Evolutionary conservation across 2,797 vertebrate species (phyloP).

Genomic region (Sebastes oblongus): DNA sequence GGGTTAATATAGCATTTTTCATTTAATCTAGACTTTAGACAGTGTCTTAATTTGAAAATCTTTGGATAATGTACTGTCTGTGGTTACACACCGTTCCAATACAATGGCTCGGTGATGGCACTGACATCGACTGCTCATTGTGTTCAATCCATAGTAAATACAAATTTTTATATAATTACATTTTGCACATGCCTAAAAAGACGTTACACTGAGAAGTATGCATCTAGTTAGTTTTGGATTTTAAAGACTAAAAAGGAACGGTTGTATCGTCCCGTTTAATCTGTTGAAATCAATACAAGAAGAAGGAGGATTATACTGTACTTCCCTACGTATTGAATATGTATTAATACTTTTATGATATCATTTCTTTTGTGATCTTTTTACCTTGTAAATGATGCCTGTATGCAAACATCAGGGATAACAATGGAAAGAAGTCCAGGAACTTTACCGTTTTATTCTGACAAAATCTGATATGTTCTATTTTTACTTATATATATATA

Average conservation of each 20-base stretch:
- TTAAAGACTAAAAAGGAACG: background rate
- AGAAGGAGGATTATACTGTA: too few species aligned
- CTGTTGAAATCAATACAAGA: too few species aligned
- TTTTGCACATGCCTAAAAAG: too few species aligned
- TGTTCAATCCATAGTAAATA: background rate
- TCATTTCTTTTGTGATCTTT: background rate
- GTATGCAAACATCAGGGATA: background rate
- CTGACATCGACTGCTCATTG: background rate
- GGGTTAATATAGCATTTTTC: too few species aligned
- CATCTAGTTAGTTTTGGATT: rapidly evolving
- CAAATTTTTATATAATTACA: too few species aligned
- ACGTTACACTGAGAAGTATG: background rate
- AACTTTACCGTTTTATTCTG: background rate
- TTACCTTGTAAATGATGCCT: background rate
- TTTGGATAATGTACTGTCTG: background rate
- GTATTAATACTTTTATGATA: background rate
- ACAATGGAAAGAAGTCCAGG: background rate
- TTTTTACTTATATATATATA: background rate
- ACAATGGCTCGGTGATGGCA: too few species aligned
- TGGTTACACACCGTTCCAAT: background rate
- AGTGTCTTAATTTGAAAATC: background rate
- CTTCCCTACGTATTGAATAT: background rate
- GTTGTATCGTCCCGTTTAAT: background rate
- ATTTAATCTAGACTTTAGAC: background rate
- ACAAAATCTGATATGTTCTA: background rate